These are phyloP conservation scores for Eulithis testata DNA, from an alignment of 2,888 invertebrate species.

Conservation along the genomic window DNA sequence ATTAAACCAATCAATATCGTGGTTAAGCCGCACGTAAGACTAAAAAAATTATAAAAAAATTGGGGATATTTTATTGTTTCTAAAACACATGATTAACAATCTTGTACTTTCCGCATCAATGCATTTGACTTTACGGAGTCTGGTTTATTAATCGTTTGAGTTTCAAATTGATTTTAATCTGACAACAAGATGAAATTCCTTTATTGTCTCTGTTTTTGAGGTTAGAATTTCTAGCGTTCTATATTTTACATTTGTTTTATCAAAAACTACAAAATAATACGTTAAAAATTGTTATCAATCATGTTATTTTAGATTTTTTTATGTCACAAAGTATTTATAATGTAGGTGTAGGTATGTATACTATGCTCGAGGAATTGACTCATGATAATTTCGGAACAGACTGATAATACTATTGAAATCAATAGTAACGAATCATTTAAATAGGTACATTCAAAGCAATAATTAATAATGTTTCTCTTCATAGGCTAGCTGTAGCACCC, in stretches of 20 bases:
- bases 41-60: too few species aligned
- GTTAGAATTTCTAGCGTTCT: background rate
- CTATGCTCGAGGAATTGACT: conserved; percentile 17
- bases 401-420: conserved; percentile 1
- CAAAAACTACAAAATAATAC: conserved; percentile 1
- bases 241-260: conserved; percentile 18
- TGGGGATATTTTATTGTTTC: too few species aligned
- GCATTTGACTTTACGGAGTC: too few species aligned
- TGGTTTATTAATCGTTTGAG: too few species aligned
- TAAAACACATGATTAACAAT: too few species aligned
- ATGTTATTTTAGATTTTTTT: conserved; percentile 17
- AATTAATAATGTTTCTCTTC: too few species aligned
- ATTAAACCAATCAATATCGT: too few species aligned
- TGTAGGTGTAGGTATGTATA: background rate
- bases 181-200: too few species aligned
- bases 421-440: background rate
- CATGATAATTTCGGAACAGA: conserved; percentile 1
- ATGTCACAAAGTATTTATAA: conserved; percentile 19
- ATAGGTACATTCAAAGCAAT: background rate
- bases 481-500: background rate
- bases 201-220: too few species aligned
- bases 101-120: too few species aligned
- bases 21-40: too few species aligned
- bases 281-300: conserved; percentile 26
- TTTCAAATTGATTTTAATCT: too few species aligned